phyloP scores from a whole-genome alignment of 2,797 vertebrate species.

The Pteronotus mesoamericanus region DNA sequence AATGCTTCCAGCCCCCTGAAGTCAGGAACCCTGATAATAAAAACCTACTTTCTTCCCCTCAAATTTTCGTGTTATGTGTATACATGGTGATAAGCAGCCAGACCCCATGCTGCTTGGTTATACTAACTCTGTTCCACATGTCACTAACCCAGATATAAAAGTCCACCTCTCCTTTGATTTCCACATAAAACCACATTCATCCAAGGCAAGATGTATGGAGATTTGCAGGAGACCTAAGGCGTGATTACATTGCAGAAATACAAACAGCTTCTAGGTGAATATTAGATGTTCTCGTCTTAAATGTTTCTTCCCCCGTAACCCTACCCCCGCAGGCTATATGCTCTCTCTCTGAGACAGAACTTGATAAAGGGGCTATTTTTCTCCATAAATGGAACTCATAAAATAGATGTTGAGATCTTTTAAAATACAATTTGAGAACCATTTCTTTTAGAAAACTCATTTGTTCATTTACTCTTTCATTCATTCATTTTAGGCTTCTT shows the following conservation, averaged over 20 bases:
- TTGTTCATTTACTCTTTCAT: neutral
- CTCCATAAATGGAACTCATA: neutral
- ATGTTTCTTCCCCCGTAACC: neutral
- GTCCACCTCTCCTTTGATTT: neutral
- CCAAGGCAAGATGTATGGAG: neutral
- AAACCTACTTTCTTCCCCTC: neutral
- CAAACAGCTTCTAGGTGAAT: neutral
- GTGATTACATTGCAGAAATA: neutral
- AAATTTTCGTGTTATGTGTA: neutral
- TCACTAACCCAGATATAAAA: neutral
- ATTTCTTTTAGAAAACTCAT: neutral
- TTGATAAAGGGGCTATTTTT: neutral
- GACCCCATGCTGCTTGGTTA: neutral
- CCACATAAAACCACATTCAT: neutral
- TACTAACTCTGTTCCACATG: neutral
- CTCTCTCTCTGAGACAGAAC: neutral
- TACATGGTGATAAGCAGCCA: neutral
- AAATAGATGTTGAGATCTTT: neutral
- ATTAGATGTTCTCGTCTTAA: neutral
- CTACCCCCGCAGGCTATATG: neutral
- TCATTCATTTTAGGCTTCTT: neutral
- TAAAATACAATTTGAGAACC: neutral
- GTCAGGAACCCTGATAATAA: neutral
- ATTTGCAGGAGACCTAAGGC: neutral
- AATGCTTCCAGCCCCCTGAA: neutral